A percentile compares a stretch with the other conserved stretches of the same genome.
phyloP scores from a whole-genome alignment of 2,888 invertebrate species.

The Anticlea derivata region DNA sequence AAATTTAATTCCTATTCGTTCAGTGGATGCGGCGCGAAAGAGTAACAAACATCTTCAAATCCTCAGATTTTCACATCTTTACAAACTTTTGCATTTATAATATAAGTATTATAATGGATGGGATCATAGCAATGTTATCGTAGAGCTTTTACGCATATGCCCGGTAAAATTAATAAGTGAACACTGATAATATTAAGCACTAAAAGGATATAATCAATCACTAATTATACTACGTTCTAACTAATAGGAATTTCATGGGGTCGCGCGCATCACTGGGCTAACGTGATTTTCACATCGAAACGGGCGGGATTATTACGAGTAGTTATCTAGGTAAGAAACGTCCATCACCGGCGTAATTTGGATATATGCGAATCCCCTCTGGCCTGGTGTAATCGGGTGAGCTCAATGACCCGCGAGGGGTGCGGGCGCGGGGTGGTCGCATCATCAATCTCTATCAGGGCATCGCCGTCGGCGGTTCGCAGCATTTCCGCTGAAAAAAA shows the following conservation, averaged over 20 bases:
- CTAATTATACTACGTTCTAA: too few relatives aligned
- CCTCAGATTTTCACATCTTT: too few relatives aligned
- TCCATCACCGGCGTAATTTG: conserved; percentile 79
- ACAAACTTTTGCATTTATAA: too few relatives aligned
- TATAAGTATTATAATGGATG: too few relatives aligned
- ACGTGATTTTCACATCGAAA: conserved; percentile 35
- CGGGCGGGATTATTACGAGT: conserved; percentile 54
- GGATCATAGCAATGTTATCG: too few relatives aligned
- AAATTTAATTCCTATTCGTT: too few relatives aligned
- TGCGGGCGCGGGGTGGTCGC: conserved; percentile 45
- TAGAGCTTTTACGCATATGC: not conserved
- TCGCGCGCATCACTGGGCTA: conserved; percentile 27
- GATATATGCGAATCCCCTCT: conserved; percentile 79
- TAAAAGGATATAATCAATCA: too few relatives aligned
- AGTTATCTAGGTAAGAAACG: conserved; percentile 74
- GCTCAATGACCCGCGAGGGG: conserved; percentile 66
- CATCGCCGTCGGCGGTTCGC: conserved; percentile 56
- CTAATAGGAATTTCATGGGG: not conserved
- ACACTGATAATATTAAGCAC: too few relatives aligned
- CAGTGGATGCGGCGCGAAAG: too few relatives aligned
- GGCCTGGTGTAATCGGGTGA: conserved; percentile 70
- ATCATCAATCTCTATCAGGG: conserved; percentile 82
- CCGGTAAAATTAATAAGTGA: not conserved
- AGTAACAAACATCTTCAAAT: too few relatives aligned
- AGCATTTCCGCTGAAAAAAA: conserved; percentile 59